Percentiles rank a stretch among this genome's conserved stretches.
Conservation (phyloP, 2,113 vertebrate genomes). For the Lathamus discolor region DNA sequence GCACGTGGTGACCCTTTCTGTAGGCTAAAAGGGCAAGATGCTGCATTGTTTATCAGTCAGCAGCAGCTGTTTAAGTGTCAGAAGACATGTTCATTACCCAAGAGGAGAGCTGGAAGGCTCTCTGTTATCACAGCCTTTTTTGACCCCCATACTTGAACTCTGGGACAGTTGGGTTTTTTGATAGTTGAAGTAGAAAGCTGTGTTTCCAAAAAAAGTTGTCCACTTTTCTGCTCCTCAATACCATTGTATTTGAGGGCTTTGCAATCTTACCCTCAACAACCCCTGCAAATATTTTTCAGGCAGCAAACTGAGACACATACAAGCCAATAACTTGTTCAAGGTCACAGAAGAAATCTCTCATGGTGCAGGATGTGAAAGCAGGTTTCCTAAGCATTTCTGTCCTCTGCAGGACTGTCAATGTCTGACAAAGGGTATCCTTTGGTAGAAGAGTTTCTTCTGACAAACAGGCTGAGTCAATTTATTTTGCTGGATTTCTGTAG, state of each 20-base stretch:
- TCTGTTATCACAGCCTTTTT: background rate
- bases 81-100: background rate
- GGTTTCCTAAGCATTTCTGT: background rate
- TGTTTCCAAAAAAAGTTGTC: background rate
- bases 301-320: background rate
- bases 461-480: background rate
- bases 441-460: background rate
- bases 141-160: slow-evolving; percentile 5
- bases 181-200: background rate
- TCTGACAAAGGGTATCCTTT: background rate
- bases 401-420: background rate
- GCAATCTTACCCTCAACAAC: background rate
- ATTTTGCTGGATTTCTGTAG: background rate
- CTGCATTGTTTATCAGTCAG: background rate
- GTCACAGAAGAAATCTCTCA: background rate
- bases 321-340: background rate
- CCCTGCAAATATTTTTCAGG: background rate
- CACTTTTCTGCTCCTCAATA: background rate
- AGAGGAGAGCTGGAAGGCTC: background rate
- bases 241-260: background rate
- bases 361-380: background rate
- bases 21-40: background rate
- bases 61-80: background rate
- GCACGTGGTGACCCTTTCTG: background rate
- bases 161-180: background rate